A percentile compares a stretch with the other conserved stretches of the same genome.
Conservation (phyloP, 2,113 vertebrate genomes). For the Macquaria ambigua region DNA sequence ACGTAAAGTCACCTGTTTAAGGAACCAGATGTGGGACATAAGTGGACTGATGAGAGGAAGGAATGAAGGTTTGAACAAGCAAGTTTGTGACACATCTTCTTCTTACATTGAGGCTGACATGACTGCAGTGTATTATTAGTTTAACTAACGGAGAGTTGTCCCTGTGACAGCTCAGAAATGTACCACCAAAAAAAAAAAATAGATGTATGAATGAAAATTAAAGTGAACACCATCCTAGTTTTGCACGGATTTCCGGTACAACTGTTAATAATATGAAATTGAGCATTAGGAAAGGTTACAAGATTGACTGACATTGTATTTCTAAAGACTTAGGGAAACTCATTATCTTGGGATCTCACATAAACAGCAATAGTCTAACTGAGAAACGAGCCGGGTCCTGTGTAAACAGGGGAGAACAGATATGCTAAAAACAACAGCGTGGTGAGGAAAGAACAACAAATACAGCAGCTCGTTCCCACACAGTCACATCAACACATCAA, state of each 20-base stretch:
- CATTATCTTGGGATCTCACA: constrained; percentile 63
- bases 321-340: neutral
- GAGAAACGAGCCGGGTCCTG: constrained; percentile 49
- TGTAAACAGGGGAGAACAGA: constrained; percentile 74
- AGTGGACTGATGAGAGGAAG: neutral
- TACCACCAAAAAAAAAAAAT: neutral
- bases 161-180: neutral
- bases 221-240: neutral
- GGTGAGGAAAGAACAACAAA: constrained; percentile 82
- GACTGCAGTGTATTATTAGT: neutral
- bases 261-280: neutral
- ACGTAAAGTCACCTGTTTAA: too few relatives aligned
- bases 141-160: neutral
- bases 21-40: neutral
- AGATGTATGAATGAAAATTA: neutral
- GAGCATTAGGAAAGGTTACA: neutral
- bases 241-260: neutral
- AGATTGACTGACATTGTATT: neutral
- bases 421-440: constrained; percentile 80
- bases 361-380: constrained; percentile 53
- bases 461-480: constrained; percentile 80
- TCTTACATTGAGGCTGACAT: neutral
- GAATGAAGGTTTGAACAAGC: neutral
- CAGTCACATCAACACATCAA: constrained; percentile 67
- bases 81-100: neutral